A percentile compares a stretch with the other conserved stretches of the same genome.
phyloP scores from a whole-genome alignment of 1,140 invertebrate species.

The Acromyrmex charruanus region DNA sequence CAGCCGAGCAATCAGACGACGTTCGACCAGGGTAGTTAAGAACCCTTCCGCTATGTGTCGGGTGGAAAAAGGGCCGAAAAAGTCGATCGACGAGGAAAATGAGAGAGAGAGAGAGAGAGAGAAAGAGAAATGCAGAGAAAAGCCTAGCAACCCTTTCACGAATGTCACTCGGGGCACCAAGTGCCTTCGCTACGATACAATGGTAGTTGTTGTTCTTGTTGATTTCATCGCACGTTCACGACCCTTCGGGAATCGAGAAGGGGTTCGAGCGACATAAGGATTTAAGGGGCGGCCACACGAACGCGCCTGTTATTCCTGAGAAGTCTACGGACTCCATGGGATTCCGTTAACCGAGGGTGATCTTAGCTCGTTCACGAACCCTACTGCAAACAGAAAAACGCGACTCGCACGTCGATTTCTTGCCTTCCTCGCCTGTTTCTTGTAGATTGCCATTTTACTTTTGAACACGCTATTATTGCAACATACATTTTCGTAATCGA shows the following conservation, averaged over 20 bases:
- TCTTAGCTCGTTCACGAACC: constrained; percentile 47
- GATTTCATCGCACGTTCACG: constrained; percentile 86
- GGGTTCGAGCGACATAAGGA: constrained; percentile 83
- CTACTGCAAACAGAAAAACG: constrained; percentile 72
- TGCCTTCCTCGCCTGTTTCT: constrained; percentile 44
- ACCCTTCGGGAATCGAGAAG: constrained; percentile 81
- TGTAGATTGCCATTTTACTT: constrained; percentile 34
- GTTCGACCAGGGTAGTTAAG: constrained; percentile 72
- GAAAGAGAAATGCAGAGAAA: constrained; percentile 59
- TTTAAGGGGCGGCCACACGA: constrained; percentile 74
- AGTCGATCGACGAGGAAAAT: constrained; percentile 32
- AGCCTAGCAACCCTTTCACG: constrained; percentile 84
- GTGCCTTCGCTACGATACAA: constrained; percentile 78
- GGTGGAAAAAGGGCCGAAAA: constrained; percentile 69
- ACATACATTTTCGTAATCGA: not conserved
- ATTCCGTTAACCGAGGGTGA: constrained; percentile 59
- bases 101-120: not conserved
- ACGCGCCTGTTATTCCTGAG: constrained; percentile 72
- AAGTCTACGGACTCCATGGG: constrained; percentile 50
- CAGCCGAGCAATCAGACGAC: constrained; percentile 82
- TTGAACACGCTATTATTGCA: constrained; percentile 13
- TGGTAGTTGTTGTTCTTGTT: constrained; percentile 86
- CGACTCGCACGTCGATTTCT: constrained; percentile 62
- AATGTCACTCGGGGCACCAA: constrained; percentile 83
- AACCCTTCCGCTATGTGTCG: constrained; percentile 74